Evolutionary conservation across 2,797 vertebrate species (phyloP), one percentile per base, ranked within the genome.

Genomic region (Heliangelus exortis): DNA sequence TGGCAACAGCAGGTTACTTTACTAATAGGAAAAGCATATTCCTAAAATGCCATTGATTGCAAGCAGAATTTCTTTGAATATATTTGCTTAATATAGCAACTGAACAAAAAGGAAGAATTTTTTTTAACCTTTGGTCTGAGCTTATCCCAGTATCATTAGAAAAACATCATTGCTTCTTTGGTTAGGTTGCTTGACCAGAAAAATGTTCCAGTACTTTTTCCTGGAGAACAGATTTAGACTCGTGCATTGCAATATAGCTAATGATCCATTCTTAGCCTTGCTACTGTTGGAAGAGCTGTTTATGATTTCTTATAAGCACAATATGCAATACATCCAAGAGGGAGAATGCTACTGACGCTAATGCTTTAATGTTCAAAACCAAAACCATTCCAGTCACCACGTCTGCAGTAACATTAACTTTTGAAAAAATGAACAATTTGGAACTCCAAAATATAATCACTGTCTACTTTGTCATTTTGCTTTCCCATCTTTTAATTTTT

Each of bases 161-260:
- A 93, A 93, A 94, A 54, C 15, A 73, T 28, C n/a, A 80, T 66
- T 72, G 84, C 75, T 87, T 83, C 54, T 6, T 85, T 93, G 84
- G 59, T 68, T 71, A 43, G 6, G 29, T 84, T 78, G 75, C n/a
- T 94, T 75, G 92, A 87, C 54, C 68, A 90, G 61, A 83, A 85
- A 92, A 95, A 92, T 95, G 19, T 90, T 92, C 72, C 72, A 61
- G 47, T 58, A 58, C 26, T 48, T 95, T 94, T 84, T 93, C 69
- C 39, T 55, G 48, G 51, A 95, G 76, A 91, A 58, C 72, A 75
- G 54, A 77, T 85, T 43, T 78, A 62, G 72, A 66, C 26, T 83
- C 93, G 62, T 74, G 74, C n/a, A 55, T 51, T 77, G 34, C 48
- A 94, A 94, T 93, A 59, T 28, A 89, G 61, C 28, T 95, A 95